Percentiles rank a stretch among this genome's conserved stretches.
Conservation (phyloP, 2,888 invertebrate species). For the Ennomos fuscantarius region DNA sequence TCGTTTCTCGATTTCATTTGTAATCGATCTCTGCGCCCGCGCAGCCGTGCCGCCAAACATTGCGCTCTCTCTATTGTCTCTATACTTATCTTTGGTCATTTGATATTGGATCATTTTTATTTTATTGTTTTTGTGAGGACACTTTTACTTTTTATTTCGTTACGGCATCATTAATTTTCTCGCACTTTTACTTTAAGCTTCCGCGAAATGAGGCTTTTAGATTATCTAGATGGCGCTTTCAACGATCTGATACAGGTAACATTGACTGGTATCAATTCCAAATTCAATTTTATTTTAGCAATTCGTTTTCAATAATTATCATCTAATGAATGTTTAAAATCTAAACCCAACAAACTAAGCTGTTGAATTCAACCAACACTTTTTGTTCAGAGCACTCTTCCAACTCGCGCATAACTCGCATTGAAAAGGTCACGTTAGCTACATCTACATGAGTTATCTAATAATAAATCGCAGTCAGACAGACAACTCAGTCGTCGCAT, state of each 20-base stretch:
- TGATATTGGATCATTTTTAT: conserved; percentile 59
- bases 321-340: too few relatives aligned
- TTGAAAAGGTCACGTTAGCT: conserved; percentile 25
- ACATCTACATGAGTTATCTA: conserved; percentile 35
- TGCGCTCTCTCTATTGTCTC: conserved; percentile 73
- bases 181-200: neutral
- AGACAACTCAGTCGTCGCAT: conserved; percentile 37
- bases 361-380: too few relatives aligned
- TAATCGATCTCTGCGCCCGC: conserved; percentile 63
- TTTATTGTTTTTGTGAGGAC: conserved; percentile 40
- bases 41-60: conserved; percentile 43
- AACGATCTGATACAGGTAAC: too few relatives aligned
- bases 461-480: conserved; percentile 43
- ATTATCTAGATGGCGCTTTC: too few relatives aligned
- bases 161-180: conserved; percentile 11
- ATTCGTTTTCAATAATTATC: neutral
- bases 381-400: neutral
- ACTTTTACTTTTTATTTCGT: conserved; percentile 35
- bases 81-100: conserved; percentile 61
- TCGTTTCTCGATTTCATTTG: conserved; percentile 52
- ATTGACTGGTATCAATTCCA: too few relatives aligned
- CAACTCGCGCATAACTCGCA: conserved; percentile 15
- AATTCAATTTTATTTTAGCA: neutral
- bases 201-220: too few relatives aligned
- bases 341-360: too few relatives aligned